Conservation (phyloP, 2,113 vertebrate genomes). For the Taxidea taxus region DNA sequence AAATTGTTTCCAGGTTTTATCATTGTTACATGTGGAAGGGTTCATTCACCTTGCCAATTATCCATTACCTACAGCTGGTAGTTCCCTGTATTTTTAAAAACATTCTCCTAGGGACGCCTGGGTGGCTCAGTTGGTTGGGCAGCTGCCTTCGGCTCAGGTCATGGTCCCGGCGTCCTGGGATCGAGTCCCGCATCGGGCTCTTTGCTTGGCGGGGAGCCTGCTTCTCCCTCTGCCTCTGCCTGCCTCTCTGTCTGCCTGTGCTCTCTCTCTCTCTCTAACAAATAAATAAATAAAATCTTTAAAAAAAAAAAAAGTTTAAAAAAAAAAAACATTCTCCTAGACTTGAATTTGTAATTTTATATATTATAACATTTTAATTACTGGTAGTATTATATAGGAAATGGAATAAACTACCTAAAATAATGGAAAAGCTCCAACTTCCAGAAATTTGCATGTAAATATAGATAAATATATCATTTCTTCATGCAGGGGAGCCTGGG, state of each 20-base stretch:
- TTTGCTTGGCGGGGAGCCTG: too few species aligned
- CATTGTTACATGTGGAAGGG: background rate
- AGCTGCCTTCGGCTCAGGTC: too few species aligned
- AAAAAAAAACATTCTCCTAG: background rate
- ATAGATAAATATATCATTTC: background rate
- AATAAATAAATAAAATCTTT: too few species aligned
- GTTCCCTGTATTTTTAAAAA: background rate
- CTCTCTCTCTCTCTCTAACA: too few species aligned
- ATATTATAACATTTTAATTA: constrained; percentile 11
- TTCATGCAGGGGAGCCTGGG: background rate
- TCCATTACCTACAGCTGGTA: background rate
- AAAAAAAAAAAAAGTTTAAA: too few species aligned
- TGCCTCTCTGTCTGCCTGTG: too few species aligned
- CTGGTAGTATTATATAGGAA: background rate
- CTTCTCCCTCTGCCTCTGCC: too few species aligned
- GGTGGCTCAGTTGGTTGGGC: too few species aligned
- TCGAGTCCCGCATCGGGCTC: too few species aligned
- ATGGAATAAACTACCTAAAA: background rate
- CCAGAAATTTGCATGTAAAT: background rate
- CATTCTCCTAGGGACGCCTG: too few species aligned
- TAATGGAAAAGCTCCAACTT: background rate
- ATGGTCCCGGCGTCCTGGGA: too few species aligned
- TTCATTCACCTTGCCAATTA: background rate
- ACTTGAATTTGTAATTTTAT: constrained; percentile 23
- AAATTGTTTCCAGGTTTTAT: background rate